Conservation (phyloP, 2,113 vertebrate species). For the Erythrolamprus reginae region DNA sequence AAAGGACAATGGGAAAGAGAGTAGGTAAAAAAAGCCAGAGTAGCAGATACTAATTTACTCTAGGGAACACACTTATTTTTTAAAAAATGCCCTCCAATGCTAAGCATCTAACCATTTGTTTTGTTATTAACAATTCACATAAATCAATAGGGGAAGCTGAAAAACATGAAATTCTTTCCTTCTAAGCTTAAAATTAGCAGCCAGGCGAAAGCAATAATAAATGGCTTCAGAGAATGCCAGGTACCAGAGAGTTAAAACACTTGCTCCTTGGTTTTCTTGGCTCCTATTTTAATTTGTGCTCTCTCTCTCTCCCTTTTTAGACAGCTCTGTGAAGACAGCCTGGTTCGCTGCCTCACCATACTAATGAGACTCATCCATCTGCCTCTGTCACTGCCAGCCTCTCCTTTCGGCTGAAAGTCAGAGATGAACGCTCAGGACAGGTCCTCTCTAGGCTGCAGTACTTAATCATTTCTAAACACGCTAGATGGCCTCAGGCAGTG, state of each 20-base stretch:
- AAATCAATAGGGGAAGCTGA: background rate
- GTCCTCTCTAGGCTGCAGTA: slow-evolving; percentile 85
- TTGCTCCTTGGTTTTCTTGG: slow-evolving; percentile 74
- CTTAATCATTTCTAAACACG: slow-evolving; percentile 88
- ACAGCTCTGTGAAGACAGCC: slow-evolving; percentile 83
- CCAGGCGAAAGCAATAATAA: slow-evolving; percentile 24
- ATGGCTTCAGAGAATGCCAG: slow-evolving; percentile 60
- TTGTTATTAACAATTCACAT: slow-evolving; percentile 23
- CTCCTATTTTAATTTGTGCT: slow-evolving; percentile 80
- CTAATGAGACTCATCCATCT: slow-evolving; percentile 90
- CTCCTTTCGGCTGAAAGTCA: slow-evolving; percentile 86
- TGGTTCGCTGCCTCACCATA: slow-evolving; percentile 80
- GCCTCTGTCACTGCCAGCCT: slow-evolving; percentile 83
- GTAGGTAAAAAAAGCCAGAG: background rate
- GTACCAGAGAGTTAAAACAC: slow-evolving; percentile 77
- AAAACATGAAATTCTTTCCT: slow-evolving; percentile 22
- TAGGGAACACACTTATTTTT: background rate
- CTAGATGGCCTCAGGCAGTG: slow-evolving; percentile 84
- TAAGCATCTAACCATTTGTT: slow-evolving; percentile 24
- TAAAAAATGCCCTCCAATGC: slow-evolving; percentile 15
- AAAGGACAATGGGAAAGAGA: background rate
- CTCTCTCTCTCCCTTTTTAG: slow-evolving; percentile 69
- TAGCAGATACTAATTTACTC: background rate
- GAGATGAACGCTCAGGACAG: slow-evolving; percentile 89
- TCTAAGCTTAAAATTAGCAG: slow-evolving; percentile 20